Evolutionary conservation across 2,888 invertebrate species (phyloP), one percentile per base, ranked within the genome.

Genomic region (Netelia inedita): DNA sequence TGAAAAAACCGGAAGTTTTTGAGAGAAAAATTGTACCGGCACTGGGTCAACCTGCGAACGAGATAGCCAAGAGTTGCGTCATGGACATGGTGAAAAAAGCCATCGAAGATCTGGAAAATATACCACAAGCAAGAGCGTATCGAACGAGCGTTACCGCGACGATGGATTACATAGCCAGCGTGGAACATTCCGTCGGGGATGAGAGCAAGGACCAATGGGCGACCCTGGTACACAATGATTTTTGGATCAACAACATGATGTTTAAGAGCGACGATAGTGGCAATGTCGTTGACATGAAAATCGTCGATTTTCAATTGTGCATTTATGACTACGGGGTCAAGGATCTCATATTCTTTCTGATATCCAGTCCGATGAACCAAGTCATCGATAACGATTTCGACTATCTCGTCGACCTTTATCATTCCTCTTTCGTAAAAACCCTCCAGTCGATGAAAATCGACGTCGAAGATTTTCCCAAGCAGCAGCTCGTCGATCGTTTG

Each of bases 201-300:
- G 43, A 10, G 69, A 46, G 16, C 10, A 66, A 57, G 16, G 72
- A 78, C 35, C 14, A 66, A 43, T 94, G 94, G 93, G 87, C 87
- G 6, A 92, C 94, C 1, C 71, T 93, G 14, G 86, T 92, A 0
- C 94, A 94, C 82, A 89, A 89, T 55, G 94, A 94, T 80, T 93
- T 93, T 79, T 94, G 94, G 94, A 92, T 93, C 3, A 94, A 94
- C 87, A 94, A 94, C 68, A 94, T 94, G 91, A 90, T 94, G 91
- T 94, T 93, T 78, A 88, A 89, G 10, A 88, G 91, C 61, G 88
- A 91, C 61, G 87, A 90, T 11, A 75, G 84, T 1, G 88, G 90
- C 0, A 74, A 84, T 1, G 85, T 90, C 9, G 23, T 86, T 5
- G 90, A 89, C 16, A 90, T 94, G 91, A 94, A 93, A 72, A 93